These are phyloP conservation scores for Mayetiola destructor DNA, from an alignment of 2,888 invertebrate species.

Conservation along the genomic window DNA sequence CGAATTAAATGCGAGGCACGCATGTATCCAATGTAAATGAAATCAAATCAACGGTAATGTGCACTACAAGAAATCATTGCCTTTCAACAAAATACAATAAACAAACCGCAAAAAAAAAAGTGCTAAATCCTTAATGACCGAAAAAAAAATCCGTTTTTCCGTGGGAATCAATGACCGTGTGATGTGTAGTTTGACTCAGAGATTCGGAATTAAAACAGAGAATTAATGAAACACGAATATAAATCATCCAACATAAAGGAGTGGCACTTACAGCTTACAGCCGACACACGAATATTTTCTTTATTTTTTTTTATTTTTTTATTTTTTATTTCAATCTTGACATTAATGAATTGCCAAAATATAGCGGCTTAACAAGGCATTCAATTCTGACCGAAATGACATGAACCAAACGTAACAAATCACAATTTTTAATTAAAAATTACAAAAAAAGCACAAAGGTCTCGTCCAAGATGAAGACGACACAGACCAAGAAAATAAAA, in stretches of 20 bases:
- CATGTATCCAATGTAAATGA: neutral
- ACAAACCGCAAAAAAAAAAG: neutral
- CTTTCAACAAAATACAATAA: neutral
- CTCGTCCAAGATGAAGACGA: too few relatives aligned
- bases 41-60: neutral
- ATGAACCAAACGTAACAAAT: neutral
- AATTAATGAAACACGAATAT: neutral
- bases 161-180: too few relatives aligned
- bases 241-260: constrained; percentile 8
- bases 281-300: too few relatives aligned
- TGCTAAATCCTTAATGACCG: neutral
- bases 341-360: neutral
- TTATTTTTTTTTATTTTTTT: too few relatives aligned
- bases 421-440: neutral
- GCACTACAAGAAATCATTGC: neutral
- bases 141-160: neutral
- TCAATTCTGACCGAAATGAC: neutral
- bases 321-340: too few relatives aligned
- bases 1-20: neutral
- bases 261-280: neutral
- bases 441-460: neutral
- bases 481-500: too few relatives aligned
- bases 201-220: too few relatives aligned
- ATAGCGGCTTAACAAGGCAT: neutral
- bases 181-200: too few relatives aligned